These are phyloP conservation scores for Drosophila malerkotliana DNA, from an alignment of 1,140 invertebrate genomes.

Conservation along the genomic window DNA sequence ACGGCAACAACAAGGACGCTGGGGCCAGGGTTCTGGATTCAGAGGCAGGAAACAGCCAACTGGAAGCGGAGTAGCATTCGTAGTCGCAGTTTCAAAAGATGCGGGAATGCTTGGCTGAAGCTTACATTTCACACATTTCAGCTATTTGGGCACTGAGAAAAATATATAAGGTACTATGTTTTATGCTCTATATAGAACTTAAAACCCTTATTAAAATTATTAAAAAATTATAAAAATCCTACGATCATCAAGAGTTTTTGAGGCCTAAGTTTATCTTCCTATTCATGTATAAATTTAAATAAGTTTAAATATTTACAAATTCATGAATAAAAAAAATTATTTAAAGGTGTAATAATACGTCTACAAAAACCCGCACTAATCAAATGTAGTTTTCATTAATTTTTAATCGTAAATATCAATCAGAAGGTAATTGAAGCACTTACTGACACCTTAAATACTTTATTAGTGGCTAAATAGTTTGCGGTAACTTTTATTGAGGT, in stretches of 20 bases:
- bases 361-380: not conserved
- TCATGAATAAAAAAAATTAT: no score
- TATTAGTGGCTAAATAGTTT: not conserved
- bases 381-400: not conserved
- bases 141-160: slow-evolving; percentile 12
- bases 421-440: not conserved
- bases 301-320: no score
- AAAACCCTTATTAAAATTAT: no score
- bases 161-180: not conserved
- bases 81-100: slow-evolving; percentile 14
- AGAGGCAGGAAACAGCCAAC: slow-evolving; percentile 32
- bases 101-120: slow-evolving; percentile 32
- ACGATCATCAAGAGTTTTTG: no score
- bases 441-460: not conserved
- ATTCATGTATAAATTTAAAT: no score
- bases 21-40: slow-evolving; percentile 6
- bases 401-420: not conserved
- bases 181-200: no score
- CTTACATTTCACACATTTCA: slow-evolving; percentile 54
- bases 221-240: no score
- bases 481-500: not conserved
- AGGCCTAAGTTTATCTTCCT: no score
- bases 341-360: no score
- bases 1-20: slow-evolving; percentile 43
- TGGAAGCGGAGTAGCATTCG: slow-evolving; percentile 21